These are phyloP conservation scores for Sitobion miscanthi DNA, from an alignment of 1,140 invertebrate genomes.

Conservation along the genomic window DNA sequence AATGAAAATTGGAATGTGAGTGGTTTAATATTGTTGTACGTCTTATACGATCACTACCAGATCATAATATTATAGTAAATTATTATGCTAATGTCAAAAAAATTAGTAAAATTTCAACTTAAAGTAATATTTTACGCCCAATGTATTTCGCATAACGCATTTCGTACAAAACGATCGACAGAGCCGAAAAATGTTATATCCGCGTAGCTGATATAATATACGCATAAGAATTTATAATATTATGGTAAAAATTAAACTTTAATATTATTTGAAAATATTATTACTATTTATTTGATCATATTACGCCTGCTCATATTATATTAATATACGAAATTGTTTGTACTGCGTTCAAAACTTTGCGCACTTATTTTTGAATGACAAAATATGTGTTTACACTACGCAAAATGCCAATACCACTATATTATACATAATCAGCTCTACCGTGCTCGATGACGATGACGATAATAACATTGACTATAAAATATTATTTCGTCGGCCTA, in stretches of 20 bases:
- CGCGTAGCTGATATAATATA: not conserved
- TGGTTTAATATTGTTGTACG: not conserved
- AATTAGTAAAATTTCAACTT: too few species aligned
- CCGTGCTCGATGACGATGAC: not conserved
- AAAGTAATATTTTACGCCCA: too few species aligned
- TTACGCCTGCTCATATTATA: not conserved
- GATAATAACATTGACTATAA: not conserved
- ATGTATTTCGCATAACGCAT: too few species aligned
- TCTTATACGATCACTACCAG: too few species aligned
- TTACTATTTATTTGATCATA: not conserved
- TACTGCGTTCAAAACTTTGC: not conserved
- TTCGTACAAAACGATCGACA: not conserved
- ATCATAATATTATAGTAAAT: too few species aligned
- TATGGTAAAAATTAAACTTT: not conserved
- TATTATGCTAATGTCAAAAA: too few species aligned
- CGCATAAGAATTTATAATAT: not conserved
- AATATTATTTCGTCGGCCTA: not conserved
- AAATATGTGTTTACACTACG: not conserved
- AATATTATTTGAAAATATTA: not conserved
- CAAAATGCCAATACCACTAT: not conserved
- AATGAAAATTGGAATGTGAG: too few species aligned
- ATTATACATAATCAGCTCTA: not conserved
- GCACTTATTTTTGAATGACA: not conserved
- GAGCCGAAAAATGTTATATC: not conserved
- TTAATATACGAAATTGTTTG: not conserved